Evolutionary conservation across 2,797 vertebrate genomes (phyloP), one percentile per base, ranked within the genome.

Genomic region (Lepilemur ruficaudatus): DNA sequence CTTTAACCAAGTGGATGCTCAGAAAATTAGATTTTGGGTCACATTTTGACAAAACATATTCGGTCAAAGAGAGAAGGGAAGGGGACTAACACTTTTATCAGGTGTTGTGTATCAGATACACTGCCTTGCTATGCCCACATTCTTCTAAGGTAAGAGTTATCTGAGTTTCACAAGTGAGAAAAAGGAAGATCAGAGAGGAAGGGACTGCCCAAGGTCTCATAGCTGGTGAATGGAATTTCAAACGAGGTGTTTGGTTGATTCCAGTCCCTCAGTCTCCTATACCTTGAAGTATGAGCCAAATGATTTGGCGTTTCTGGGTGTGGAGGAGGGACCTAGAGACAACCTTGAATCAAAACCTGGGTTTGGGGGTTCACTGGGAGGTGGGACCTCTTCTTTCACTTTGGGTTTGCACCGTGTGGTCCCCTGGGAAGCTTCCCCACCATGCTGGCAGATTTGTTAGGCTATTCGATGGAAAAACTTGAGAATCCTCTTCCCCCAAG

Each of bases 361-460:
- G 4, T 5, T 1, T 1, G 15, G 28, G 35, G 15, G 0, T 43
- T 88, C 30, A 3, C 0, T 10, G 6, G 38, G 83, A 25, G 48
- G 43, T 18, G 2, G 65, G 23, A 28, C 50, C 25, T 4, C 59
- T 86, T 82, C 52, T 50, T 69, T 61, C 7, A 46, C 48, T 88
- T 84, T 3, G 23, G 28, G 4, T 80, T 76, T 59, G 4, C 11
- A 28, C 32, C 3, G 0, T 28, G 2, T 50, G 70, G n/a, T 57
- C n/a, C 52, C n/a, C 22, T 41, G 17, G 7, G 61, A 76, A 75
- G 30, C 59, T 55, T 84, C 35, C 61, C 6, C 0, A 14, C 28
- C 5, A 0, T 17, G 23, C 67, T 28, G 18, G 43, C 63, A 41
- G 41, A 22, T 84, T 35, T 72, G 52, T 82, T 13, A 1, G 46